Evolutionary conservation across 2,113 vertebrate genomes (phyloP).

Genomic region (Mesoclemmys tuberculata): DNA sequence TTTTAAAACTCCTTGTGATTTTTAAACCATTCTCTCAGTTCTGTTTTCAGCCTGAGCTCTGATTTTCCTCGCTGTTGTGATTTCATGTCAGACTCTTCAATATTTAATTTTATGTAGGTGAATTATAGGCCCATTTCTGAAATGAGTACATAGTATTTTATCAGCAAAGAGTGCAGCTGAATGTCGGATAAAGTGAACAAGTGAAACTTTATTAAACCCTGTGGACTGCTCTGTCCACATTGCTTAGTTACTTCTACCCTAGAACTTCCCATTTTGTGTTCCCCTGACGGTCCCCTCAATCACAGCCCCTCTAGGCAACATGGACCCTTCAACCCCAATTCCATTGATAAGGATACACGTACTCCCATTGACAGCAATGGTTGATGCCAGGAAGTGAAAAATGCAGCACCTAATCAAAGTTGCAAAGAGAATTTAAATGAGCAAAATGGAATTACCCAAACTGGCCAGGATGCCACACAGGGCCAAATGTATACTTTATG

Average conservation of each 20-base stretch:
- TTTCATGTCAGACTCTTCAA: background rate
- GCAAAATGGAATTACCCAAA: background rate
- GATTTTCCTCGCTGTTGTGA: background rate
- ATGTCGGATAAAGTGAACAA: background rate
- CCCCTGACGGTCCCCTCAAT: background rate
- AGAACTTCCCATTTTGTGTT: background rate
- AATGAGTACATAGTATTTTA: background rate
- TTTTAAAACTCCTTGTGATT: slow-evolving; percentile 25
- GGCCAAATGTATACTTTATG: background rate
- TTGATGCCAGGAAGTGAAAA: background rate
- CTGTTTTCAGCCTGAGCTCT: slow-evolving; percentile 21
- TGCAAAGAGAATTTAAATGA: background rate
- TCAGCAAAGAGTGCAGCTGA: background rate
- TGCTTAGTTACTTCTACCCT: background rate
- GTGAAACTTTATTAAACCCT: background rate
- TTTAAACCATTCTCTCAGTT: background rate
- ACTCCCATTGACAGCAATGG: background rate
- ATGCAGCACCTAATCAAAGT: background rate
- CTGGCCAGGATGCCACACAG: background rate
- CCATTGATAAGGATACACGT: background rate
- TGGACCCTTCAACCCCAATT: background rate
- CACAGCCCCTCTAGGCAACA: background rate
- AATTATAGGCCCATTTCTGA: background rate
- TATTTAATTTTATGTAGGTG: background rate
- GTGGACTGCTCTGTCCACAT: background rate